Base-by-base conservation (phyloP, 2,888 invertebrate genomes). In the Plemyria rubiginata region DNA sequence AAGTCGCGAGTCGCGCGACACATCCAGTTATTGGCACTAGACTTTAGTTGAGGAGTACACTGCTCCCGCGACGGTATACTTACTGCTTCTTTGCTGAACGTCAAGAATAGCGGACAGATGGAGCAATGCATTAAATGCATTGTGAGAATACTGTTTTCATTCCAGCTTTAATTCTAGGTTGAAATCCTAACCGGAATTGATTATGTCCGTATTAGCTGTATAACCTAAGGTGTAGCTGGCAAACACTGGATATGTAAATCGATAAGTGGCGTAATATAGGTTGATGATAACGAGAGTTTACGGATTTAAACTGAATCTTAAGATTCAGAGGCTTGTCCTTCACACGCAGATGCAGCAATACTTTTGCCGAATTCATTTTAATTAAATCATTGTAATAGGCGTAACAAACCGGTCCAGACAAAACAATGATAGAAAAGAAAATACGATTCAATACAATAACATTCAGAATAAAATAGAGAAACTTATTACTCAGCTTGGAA, bases 381-480 rank as follows among this genome's bases (percentile, higher is more conserved):
- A 41, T 41, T 8, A 9, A 15, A 43, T 43, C 15, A 15, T 13
- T 15, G 15, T 13, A 41, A 43, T 45, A 16, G 45, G 9, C 59
- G 16, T 46, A 50, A 54, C 54, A 54, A 60, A 45, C 6, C 16
- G n/a, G 3, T 8, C 7, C 52, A 54, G 56, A n/a, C 56, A 53
- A 48, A 62, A 57, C 56, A 62, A 6, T 11, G 28, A 13, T 52
- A 41, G 56, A 43, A 53, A 57, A 36, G 41, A 16, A 54, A 53
- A 43, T 51, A 32, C 32, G 15, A 54, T 49, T 43, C n/a, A 38
- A 54, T 54, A 29, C 53, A 62, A 57, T 57, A 57, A 62, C 48
- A 57, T 56, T 36, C 38, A 15, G 49, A 62, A 48, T 48, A 56
- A 52, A 62, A 61, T 61, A 55, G 32, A 41, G 15, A 36, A 54